These are phyloP conservation scores for Epinotia brunnichana DNA, from an alignment of 2,888 invertebrate species.

Conservation along the genomic window DNA sequence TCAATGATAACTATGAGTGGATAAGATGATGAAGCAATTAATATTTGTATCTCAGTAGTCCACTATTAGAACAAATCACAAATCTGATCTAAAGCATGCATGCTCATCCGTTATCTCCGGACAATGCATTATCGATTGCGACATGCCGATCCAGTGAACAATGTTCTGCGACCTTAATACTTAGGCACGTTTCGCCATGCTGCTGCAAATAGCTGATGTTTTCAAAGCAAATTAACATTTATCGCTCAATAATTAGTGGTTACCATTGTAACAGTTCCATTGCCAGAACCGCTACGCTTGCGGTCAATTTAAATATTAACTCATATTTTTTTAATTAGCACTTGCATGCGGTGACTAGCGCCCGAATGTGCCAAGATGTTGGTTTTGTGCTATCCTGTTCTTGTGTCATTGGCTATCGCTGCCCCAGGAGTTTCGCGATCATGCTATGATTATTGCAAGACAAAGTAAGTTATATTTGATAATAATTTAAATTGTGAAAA, in stretches of 20 bases:
- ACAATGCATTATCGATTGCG: conserved; percentile 45
- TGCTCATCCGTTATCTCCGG: conserved; percentile 33
- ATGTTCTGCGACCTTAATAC: conserved; percentile 43
- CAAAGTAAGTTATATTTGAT: conserved; percentile 27
- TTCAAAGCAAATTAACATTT: conserved; percentile 50
- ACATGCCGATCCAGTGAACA: conserved; percentile 42
- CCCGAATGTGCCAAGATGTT: conserved; percentile 17
- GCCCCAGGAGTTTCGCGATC: conserved; percentile 19
- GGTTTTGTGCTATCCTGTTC: conserved; percentile 12
- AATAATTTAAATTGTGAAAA: not conserved
- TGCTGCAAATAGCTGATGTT: conserved; percentile 45
- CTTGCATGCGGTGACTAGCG: not conserved
- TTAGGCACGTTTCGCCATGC: conserved; percentile 48
- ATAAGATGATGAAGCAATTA: not conserved
- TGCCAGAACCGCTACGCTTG: conserved; percentile 32
- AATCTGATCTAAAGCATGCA: conserved; percentile 28
- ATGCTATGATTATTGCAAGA: conserved; percentile 16
- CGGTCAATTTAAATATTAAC: conserved; percentile 25
- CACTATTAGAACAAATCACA: conserved; percentile 10
- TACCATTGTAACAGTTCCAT: conserved; percentile 32
- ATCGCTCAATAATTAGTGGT: conserved; percentile 50
- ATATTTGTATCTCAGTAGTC: not conserved
- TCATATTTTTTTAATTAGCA: conserved; percentile 30
- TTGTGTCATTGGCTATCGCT: conserved; percentile 17
- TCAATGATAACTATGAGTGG: not conserved